Evolutionary conservation across 2,888 invertebrate genomes (phyloP).

Genomic region (Metallyticus violacea): DNA sequence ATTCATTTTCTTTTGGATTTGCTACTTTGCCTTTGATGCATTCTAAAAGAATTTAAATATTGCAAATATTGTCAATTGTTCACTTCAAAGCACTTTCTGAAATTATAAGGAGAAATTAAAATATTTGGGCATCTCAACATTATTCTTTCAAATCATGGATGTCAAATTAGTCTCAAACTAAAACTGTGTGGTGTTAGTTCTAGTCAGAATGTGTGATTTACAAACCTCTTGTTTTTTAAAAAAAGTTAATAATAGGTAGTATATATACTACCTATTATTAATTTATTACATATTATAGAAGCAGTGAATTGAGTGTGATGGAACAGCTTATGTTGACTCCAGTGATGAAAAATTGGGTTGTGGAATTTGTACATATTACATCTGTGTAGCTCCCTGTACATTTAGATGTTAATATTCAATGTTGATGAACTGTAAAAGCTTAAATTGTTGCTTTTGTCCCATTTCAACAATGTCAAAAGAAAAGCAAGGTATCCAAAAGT

Average conservation of each 20-base stretch:
- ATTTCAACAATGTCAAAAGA: neutral
- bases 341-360: neutral
- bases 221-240: neutral
- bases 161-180: neutral
- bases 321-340: neutral
- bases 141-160: neutral
- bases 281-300: neutral
- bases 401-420: neutral
- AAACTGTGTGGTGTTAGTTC: neutral
- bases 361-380: neutral
- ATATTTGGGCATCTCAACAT: neutral
- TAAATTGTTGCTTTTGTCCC: neutral
- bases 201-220: neutral
- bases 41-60: neutral
- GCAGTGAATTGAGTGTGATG: neutral
- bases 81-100: neutral
- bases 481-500: neutral
- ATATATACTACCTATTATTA: too few relatives aligned
- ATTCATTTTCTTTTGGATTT: neutral
- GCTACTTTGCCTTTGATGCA: neutral
- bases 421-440: conserved; percentile 9
- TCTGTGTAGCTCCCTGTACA: neutral
- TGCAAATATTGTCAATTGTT: neutral
- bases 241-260: neutral
- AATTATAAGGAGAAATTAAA: neutral